Evolutionary conservation across 2,797 vertebrate species (phyloP).

Genomic region (Poliocrania exsul): DNA sequence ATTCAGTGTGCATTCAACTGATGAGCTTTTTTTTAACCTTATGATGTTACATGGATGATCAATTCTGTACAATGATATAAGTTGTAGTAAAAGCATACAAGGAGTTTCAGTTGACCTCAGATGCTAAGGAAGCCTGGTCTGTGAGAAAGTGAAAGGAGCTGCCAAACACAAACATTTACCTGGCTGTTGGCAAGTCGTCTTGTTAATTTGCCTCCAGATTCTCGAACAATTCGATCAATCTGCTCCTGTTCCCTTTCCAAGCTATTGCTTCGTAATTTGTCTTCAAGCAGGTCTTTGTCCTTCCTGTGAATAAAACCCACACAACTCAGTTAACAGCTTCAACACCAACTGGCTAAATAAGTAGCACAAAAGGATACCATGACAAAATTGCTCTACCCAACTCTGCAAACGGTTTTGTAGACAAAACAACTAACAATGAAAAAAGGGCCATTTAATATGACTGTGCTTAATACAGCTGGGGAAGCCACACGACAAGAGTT

Average conservation of each 20-base stretch:
- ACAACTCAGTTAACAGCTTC: not conserved
- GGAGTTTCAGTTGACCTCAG: not conserved
- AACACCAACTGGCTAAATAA: not conserved
- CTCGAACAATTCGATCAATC: conserved; percentile 90
- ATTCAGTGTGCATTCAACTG: not conserved
- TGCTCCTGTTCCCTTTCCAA: conserved; percentile 90
- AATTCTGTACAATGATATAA: not conserved
- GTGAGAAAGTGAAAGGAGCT: not conserved
- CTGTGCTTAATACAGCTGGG: not conserved
- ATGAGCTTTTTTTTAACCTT: not conserved
- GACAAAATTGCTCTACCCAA: not conserved
- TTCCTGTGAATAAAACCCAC: conserved; percentile 76
- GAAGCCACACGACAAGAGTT: not conserved
- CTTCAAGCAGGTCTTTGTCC: conserved; percentile 90
- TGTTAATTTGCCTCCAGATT: conserved; percentile 92
- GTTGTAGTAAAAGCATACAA: not conserved
- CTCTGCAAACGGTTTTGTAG: not conserved
- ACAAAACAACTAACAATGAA: not conserved
- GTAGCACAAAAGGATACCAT: not conserved
- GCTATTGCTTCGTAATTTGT: conserved; percentile 78
- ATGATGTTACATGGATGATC: rapidly evolving
- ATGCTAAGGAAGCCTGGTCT: not conserved
- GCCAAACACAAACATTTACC: conserved; percentile 68
- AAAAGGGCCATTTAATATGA: not conserved
- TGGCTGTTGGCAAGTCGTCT: conserved; percentile 86